Percentiles rank a stretch among this genome's conserved stretches.
phyloP scores from a whole-genome alignment of 2,113 vertebrate genomes.

The Trematocara nigrifrons region DNA sequence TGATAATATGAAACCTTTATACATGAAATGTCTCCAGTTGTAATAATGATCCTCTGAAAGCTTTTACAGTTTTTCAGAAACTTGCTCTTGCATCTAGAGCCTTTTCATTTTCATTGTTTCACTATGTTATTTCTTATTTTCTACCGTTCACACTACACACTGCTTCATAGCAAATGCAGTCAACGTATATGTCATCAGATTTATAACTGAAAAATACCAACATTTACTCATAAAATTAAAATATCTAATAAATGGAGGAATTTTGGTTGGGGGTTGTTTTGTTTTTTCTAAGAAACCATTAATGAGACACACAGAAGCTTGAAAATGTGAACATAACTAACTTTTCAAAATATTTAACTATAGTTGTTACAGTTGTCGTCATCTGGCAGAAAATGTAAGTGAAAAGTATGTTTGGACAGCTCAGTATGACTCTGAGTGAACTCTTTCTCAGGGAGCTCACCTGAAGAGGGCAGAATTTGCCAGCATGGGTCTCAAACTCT shows the following conservation, averaged over 20 bases:
- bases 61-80: not conserved
- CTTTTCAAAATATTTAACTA: not conserved
- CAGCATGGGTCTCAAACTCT: not conserved
- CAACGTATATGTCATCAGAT: accelerated
- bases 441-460: accelerated
- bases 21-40: not conserved
- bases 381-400: not conserved
- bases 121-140: not conserved
- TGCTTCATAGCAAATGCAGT: not conserved
- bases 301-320: not conserved
- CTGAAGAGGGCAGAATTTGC: not conserved
- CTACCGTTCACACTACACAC: not conserved
- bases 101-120: not conserved
- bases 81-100: not conserved
- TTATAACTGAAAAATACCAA: not conserved
- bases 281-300: not conserved
- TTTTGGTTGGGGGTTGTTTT: not conserved
- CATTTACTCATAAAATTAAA: not conserved
- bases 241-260: not conserved
- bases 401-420: not conserved
- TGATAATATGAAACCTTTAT: not conserved
- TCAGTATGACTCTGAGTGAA: not conserved
- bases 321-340: not conserved
- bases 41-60: not conserved
- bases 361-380: not conserved